Evolutionary conservation across 2,888 invertebrate species (phyloP).

Genomic region (Cryptocephalus moraei): DNA sequence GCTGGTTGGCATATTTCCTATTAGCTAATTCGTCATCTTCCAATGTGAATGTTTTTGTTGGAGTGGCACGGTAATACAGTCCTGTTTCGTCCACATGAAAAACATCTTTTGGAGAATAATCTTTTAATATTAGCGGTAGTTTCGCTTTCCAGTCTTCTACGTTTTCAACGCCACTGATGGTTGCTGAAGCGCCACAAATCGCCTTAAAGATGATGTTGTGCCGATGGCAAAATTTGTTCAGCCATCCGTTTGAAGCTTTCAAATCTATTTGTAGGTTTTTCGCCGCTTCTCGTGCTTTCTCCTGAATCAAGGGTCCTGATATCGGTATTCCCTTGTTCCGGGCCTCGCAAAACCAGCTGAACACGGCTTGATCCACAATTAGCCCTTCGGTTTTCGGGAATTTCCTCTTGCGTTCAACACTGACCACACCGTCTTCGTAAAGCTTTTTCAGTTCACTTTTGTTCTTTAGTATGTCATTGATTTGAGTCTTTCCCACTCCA

Average conservation of each 20-base stretch:
- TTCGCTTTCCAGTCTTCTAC: background rate
- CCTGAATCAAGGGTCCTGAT: conserved; percentile 1
- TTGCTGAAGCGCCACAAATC: background rate
- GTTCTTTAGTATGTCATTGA: background rate
- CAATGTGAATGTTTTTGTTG: conserved; percentile 6
- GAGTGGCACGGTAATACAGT: conserved; percentile 4
- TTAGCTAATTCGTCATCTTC: conserved; percentile 1
- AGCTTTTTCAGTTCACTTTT: background rate
- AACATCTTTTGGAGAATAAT: conserved; percentile 1
- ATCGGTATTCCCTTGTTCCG: background rate
- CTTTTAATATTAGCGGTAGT: background rate
- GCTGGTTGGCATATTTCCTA: conserved; percentile 4
- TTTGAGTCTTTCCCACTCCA: conserved; percentile 1
- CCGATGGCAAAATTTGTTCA: background rate
- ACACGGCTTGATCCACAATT: background rate
- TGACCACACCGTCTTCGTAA: background rate
- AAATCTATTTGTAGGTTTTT: background rate
- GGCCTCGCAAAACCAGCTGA: conserved; percentile 1
- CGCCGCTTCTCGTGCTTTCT: background rate
- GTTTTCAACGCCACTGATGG: background rate
- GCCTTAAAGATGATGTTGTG: background rate
- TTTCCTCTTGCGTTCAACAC: background rate
- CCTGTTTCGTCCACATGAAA: conserved; percentile 8
- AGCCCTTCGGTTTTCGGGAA: background rate
- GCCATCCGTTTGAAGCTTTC: background rate